phyloP scores from a whole-genome alignment of 2,888 invertebrate species.

The Stomorhina lunata region DNA sequence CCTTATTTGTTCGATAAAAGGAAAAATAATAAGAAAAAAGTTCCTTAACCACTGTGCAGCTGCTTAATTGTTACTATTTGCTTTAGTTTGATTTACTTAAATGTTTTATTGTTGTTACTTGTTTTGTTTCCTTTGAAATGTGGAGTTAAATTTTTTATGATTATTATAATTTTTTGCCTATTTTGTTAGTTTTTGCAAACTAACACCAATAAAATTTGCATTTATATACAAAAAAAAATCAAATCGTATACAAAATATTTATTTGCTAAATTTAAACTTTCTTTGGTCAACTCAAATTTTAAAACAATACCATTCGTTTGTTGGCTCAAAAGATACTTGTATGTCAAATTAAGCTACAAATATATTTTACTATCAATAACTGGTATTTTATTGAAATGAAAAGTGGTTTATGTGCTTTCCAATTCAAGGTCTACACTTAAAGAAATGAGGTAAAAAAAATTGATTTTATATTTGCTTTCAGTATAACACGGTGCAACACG shows the following conservation, averaged over 20 bases:
- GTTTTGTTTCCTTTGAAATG: neutral
- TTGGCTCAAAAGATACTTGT: neutral
- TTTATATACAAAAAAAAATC: conserved; percentile 3
- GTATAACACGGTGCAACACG: too few species aligned
- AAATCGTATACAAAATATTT: too few species aligned
- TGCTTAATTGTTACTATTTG: too few species aligned
- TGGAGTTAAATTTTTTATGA: neutral
- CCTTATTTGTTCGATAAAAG: too few species aligned
- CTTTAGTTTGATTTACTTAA: too few species aligned
- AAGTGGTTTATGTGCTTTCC: neutral
- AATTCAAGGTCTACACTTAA: neutral
- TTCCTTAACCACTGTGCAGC: too few species aligned
- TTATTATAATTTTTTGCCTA: neutral
- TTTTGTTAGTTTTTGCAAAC: neutral
- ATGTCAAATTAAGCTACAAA: neutral
- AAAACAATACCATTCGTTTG: neutral
- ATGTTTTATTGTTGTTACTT: neutral
- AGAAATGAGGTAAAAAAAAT: neutral
- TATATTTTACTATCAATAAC: neutral
- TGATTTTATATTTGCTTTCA: too few species aligned
- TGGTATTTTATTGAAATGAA: neutral
- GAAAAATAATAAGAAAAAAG: too few species aligned
- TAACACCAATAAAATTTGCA: neutral
- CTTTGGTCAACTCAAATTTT: neutral
- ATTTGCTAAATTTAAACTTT: conserved; percentile 20